These are phyloP conservation scores for Acrocephalus kingi DNA, from an alignment of 2,113 vertebrate species.

Conservation along the genomic window DNA sequence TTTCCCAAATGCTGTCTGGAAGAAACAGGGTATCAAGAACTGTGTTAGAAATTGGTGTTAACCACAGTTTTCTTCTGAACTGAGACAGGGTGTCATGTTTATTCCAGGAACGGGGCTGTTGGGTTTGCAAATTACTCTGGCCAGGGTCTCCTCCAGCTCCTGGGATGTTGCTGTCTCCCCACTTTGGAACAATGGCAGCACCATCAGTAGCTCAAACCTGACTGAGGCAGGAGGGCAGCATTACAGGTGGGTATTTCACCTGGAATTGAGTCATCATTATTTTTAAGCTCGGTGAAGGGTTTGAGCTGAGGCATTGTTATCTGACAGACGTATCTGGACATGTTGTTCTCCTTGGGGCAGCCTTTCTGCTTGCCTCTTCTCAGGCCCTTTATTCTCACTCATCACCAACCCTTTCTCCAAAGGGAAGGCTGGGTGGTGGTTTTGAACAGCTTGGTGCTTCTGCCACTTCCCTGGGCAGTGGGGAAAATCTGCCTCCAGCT, in stretches of 20 bases:
- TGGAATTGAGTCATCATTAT: background rate
- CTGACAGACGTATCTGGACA: conserved; percentile 3
- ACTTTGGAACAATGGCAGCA: background rate
- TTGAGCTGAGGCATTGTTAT: background rate
- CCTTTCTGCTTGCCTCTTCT: background rate
- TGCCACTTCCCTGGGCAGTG: background rate
- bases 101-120: background rate
- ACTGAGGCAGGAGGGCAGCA: background rate
- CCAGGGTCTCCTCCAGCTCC: background rate
- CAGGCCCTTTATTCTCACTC: background rate
- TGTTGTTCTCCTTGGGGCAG: conserved; percentile 5
- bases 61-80: background rate
- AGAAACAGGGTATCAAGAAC: background rate
- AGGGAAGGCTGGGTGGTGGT: background rate
- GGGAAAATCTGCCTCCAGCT: background rate
- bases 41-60: background rate
- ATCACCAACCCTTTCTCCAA: background rate
- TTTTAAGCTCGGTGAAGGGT: background rate
- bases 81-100: background rate
- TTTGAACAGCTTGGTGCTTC: background rate
- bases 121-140: background rate
- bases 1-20: background rate
- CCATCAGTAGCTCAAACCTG: background rate
- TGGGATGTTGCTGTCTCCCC: background rate
- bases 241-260: background rate